Conservation (phyloP, 2,888 invertebrate species). For the Malachius bipustulatus region DNA sequence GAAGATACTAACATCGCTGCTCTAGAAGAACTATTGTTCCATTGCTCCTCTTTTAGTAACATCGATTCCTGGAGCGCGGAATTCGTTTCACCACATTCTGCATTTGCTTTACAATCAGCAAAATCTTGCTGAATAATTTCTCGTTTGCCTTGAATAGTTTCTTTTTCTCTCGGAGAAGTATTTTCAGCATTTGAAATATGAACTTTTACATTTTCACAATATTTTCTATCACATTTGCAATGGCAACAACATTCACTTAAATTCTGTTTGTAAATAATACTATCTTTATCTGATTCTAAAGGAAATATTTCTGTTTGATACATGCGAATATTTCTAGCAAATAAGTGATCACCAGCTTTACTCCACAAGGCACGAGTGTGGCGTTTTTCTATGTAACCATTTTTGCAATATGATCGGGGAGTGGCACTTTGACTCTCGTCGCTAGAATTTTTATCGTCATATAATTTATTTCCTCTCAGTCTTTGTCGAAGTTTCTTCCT, state of each 20-base stretch:
- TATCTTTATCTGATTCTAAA: conserved; percentile 41
- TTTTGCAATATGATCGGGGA: conserved; percentile 38
- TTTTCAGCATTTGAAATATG: conserved; percentile 28
- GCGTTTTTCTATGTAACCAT: conserved; percentile 38
- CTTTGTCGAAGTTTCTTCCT: conserved; percentile 55
- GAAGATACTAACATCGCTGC: conserved; percentile 22
- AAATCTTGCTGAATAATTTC: too few relatives aligned
- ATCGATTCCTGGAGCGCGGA: conserved; percentile 38
- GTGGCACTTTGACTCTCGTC: conserved; percentile 50
- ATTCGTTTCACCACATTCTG: conserved; percentile 30
- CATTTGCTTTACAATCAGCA: conserved; percentile 18
- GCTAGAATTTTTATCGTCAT: conserved; percentile 48
- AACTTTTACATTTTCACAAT: conserved; percentile 36
- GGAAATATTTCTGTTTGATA: conserved; percentile 41
- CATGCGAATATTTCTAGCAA: conserved; percentile 34
- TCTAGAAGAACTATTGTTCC: conserved; percentile 36
- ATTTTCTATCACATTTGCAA: conserved; percentile 36
- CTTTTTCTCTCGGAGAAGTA: conserved; percentile 19
- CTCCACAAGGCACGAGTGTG: conserved; percentile 33
- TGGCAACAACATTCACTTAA: conserved; percentile 29
- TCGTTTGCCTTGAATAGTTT: too few relatives aligned
- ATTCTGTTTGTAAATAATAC: conserved; percentile 28
- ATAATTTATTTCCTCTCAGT: conserved; percentile 41
- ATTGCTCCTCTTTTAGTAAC: conserved; percentile 42
- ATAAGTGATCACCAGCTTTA: conserved; percentile 39